phyloP scores from a whole-genome alignment of 2,113 vertebrate species.

The Heloderma charlesbogerti region DNA sequence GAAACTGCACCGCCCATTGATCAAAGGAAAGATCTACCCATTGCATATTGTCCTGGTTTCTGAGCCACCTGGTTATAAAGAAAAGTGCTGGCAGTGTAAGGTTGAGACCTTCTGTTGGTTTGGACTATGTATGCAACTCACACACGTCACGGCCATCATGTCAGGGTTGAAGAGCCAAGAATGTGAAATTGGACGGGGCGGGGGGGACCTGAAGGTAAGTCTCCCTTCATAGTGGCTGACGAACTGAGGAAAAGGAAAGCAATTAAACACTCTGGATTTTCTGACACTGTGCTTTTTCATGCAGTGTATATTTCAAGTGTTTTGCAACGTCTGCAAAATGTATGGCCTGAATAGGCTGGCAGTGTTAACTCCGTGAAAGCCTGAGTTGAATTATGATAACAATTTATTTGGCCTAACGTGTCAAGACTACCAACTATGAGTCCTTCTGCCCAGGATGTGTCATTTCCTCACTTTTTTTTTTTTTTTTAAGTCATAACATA shows the following conservation, averaged over 20 bases:
- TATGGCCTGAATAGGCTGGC: slow-evolving; percentile 13
- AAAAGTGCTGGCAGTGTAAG: too few relatives aligned
- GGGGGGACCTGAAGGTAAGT: neutral
- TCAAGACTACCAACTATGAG: slow-evolving; percentile 6
- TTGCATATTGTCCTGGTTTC: neutral
- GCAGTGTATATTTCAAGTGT: slow-evolving; percentile 19
- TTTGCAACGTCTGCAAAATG: slow-evolving; percentile 37
- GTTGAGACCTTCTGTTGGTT: neutral
- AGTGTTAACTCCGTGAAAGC: neutral
- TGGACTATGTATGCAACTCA: neutral
- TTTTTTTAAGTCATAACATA: neutral
- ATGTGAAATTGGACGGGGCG: neutral
- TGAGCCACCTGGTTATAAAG: too few relatives aligned
- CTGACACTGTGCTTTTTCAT: neutral
- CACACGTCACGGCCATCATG: neutral
- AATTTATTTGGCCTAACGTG: slow-evolving; percentile 1
- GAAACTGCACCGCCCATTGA: neutral
- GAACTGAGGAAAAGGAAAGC: neutral
- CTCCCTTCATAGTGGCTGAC: neutral
- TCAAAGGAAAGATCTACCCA: neutral
- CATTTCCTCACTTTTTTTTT: neutral
- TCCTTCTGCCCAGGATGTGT: neutral
- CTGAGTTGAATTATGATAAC: slow-evolving; percentile 19
- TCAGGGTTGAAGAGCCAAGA: neutral
- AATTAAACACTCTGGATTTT: slow-evolving; percentile 22